These are phyloP conservation scores for Burhinus oedicnemus DNA, from an alignment of 2,113 vertebrate species.

Conservation along the genomic window DNA sequence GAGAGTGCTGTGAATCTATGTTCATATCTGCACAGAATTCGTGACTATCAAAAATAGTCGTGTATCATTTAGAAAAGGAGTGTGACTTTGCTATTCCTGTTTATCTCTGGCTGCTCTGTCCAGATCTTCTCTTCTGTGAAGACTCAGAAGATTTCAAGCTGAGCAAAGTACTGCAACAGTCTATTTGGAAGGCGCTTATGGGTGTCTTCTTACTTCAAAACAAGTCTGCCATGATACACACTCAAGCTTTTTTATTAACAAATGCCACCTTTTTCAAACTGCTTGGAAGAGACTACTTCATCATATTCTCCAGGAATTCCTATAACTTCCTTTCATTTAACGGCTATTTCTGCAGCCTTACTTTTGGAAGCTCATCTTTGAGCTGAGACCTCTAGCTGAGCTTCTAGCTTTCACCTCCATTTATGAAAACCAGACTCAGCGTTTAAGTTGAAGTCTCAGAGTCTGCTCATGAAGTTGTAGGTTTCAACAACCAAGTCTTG, in stretches of 20 bases:
- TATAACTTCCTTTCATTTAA: neutral
- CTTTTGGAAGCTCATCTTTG: neutral
- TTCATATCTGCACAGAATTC: neutral
- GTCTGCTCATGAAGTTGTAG: neutral
- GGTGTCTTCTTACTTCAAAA: neutral
- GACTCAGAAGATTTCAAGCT: neutral
- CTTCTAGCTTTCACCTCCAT: neutral
- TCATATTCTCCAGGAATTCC: neutral
- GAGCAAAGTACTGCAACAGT: neutral
- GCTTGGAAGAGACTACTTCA: accelerated
- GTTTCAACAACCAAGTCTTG: constrained; percentile 25
- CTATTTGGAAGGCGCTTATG: neutral
- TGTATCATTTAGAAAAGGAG: neutral
- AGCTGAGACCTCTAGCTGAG: neutral
- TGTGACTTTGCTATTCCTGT: neutral
- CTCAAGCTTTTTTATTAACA: neutral
- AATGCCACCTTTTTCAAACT: neutral
- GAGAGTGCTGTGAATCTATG: neutral
- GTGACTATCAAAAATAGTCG: neutral
- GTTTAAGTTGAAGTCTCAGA: neutral
- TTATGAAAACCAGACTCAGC: constrained; percentile 1
- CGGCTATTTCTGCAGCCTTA: neutral
- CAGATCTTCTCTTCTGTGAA: neutral
- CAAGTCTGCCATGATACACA: neutral
- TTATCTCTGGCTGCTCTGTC: neutral